These are phyloP conservation scores for Nesogale talazaci DNA, from an alignment of 2,113 vertebrate species.

Conservation along the genomic window DNA sequence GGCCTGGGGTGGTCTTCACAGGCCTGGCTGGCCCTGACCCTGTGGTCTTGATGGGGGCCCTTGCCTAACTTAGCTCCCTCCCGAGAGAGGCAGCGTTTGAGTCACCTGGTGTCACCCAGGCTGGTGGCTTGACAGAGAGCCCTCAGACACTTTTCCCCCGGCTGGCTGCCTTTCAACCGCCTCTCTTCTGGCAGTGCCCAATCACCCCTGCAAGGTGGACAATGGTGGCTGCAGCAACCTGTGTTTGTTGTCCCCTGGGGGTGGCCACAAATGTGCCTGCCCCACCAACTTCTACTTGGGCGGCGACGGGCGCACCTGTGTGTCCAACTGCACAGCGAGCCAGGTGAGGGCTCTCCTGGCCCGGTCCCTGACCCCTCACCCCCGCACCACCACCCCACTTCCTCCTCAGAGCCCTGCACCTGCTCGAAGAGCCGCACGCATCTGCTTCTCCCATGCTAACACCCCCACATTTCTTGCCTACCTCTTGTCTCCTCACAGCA, in stretches of 20 bases:
- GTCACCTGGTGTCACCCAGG: not conserved
- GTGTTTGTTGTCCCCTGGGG: slow-evolving; percentile 94
- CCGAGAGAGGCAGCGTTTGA: not conserved
- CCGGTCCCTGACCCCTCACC: accelerated
- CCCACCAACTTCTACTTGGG: slow-evolving; percentile 99
- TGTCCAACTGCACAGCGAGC: slow-evolving; percentile 98
- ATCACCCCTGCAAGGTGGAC: slow-evolving; percentile 94
- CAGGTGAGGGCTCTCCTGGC: slow-evolving; percentile 87
- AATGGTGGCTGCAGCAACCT: slow-evolving; percentile 98
- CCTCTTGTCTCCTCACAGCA: slow-evolving; percentile 91
- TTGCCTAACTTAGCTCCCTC: not conserved
- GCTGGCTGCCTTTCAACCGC: accelerated
- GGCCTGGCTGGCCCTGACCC: not conserved
- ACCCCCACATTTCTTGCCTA: slow-evolving; percentile 57
- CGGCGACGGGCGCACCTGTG: slow-evolving; percentile 92
- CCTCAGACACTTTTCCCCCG: not conserved
- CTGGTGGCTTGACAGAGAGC: not conserved
- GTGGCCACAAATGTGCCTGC: slow-evolving; percentile 95
- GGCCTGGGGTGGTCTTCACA: not conserved
- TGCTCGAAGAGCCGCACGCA: slow-evolving; percentile 15
- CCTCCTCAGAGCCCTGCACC: slow-evolving; percentile 15
- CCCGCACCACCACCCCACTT: not conserved
- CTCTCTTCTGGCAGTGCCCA: slow-evolving; percentile 88
- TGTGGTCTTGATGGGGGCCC: not conserved
- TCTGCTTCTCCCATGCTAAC: slow-evolving; percentile 46